Conservation (phyloP, 2,113 vertebrate species). For the Marmota monax region DNA sequence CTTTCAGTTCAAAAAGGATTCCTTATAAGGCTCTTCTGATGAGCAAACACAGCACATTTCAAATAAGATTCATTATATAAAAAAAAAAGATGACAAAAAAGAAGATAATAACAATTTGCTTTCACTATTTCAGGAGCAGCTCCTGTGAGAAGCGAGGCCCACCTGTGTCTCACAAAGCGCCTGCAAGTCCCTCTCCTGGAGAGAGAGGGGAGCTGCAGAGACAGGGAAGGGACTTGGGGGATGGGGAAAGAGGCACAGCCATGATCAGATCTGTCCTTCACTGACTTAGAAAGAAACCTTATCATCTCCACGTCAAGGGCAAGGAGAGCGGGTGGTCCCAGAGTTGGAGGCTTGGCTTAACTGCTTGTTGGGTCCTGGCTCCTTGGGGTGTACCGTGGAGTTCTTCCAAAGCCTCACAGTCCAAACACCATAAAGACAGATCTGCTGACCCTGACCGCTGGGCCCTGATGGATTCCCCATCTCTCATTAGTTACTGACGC, state of each 20-base stretch:
- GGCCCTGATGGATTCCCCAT: conserved; percentile 39
- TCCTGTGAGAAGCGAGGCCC: conserved; percentile 66
- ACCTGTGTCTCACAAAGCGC: conserved; percentile 75
- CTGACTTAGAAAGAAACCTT: not conserved
- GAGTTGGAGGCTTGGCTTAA: not conserved
- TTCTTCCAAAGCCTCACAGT: conserved; percentile 54
- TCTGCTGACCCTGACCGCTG: not conserved
- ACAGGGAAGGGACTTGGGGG: not conserved
- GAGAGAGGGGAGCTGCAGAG: conserved; percentile 74
- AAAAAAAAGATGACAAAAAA: conserved; percentile 59
- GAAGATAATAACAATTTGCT: conserved; percentile 78
- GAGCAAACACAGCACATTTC: conserved; percentile 78
- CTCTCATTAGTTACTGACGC: conserved; percentile 56
- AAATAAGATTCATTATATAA: conserved; percentile 73
- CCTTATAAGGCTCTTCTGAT: conserved; percentile 76
- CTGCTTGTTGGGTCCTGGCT: not conserved
- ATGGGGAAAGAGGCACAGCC: not conserved
- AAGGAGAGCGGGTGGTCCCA: not conserved
- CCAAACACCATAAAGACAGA: conserved; percentile 52
- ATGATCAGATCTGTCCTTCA: not conserved
- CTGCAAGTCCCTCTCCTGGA: conserved; percentile 80
- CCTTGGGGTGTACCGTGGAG: not conserved
- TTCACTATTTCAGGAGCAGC: conserved; percentile 73
- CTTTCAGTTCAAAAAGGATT: conserved; percentile 68
- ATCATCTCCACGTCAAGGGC: not conserved